A percentile compares a stretch with the other conserved stretches of the same genome.
Conservation (phyloP, 1,140 invertebrate genomes). For the Heliconius eleuchia region DNA sequence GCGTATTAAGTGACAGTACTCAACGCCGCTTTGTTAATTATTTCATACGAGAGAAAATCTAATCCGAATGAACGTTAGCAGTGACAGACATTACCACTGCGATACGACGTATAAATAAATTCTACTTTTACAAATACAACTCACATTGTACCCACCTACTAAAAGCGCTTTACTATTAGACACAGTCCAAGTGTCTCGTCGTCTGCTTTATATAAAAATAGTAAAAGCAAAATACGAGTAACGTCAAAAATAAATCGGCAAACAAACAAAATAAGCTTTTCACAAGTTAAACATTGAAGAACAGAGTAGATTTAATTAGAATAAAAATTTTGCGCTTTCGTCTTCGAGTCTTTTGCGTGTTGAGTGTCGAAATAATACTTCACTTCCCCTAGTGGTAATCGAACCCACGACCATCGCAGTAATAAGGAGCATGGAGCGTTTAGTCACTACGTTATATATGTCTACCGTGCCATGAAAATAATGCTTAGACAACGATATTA, state of each 20-base stretch:
- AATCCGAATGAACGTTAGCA: background rate
- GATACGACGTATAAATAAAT: no score
- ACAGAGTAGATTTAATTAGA: background rate
- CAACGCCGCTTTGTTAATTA: background rate
- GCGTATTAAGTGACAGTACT: background rate
- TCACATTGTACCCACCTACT: background rate
- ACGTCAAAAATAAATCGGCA: background rate
- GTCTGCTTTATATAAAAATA: conserved; percentile 6
- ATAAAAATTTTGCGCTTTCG: background rate
- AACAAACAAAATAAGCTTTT: background rate
- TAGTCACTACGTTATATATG: no score
- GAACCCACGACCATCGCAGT: background rate
- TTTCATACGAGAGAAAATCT: background rate
- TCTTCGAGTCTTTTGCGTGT: no score
- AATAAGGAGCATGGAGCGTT: no score
- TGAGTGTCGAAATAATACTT: no score
- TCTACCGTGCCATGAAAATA: no score
- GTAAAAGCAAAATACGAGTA: background rate
- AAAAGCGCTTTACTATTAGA: conserved; percentile 7
- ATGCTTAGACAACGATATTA: no score
- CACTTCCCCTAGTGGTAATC: background rate
- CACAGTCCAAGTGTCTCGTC: background rate
- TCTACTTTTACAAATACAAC: background rate
- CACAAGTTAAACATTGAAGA: no score
- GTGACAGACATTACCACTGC: no score